phyloP scores from a whole-genome alignment of 2,888 invertebrate genomes.

The Cantharis rustica region DNA sequence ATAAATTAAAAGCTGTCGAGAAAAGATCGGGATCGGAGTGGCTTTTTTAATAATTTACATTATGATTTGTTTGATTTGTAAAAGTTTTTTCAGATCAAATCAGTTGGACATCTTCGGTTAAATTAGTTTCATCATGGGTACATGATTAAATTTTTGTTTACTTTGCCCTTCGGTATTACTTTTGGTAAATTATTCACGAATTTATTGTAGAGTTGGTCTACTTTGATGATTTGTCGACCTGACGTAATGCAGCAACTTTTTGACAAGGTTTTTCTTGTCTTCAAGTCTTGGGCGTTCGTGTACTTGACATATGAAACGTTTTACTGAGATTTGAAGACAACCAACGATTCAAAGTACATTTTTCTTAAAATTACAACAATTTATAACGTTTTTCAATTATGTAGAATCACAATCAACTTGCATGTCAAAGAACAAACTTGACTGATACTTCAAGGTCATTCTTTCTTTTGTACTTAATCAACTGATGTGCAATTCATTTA shows the following conservation, averaged over 20 bases:
- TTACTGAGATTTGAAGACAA: background rate
- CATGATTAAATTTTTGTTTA: background rate
- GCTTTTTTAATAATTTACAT: background rate
- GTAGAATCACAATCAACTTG: background rate
- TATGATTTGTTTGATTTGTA: background rate
- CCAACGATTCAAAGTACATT: background rate
- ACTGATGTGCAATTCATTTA: no score
- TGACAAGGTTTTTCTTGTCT: background rate
- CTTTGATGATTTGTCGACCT: background rate
- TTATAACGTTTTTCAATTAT: background rate
- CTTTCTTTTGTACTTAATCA: background rate
- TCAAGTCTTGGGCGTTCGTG: background rate
- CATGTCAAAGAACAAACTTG: background rate
- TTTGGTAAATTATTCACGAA: background rate
- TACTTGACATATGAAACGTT: background rate
- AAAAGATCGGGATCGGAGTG: background rate
- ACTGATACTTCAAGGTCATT: background rate
- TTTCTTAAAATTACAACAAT: background rate
- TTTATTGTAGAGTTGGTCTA: background rate
- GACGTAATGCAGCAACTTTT: background rate
- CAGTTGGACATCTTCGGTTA: no score
- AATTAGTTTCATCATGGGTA: no score
- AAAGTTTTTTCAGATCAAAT: background rate
- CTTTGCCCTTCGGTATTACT: background rate
- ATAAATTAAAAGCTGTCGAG: background rate